Percentiles rank a stretch among this genome's conserved stretches.
phyloP scores from a whole-genome alignment of 2,797 vertebrate genomes.

The Chrysocyon brachyurus region DNA sequence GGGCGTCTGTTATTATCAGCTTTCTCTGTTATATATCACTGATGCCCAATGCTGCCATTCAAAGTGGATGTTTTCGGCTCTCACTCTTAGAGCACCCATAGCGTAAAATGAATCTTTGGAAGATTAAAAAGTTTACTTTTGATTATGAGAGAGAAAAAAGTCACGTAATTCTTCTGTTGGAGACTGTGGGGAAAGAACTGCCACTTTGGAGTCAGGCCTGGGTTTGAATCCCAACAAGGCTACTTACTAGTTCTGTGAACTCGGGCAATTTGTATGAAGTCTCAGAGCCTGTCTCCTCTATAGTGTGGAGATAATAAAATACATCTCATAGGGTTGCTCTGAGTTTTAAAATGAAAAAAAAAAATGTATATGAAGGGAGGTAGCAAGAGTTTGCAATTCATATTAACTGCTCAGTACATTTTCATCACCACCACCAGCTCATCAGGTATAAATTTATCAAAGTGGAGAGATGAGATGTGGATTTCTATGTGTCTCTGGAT shows the following conservation, averaged over 20 bases:
- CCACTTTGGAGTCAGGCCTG: constrained; percentile 22
- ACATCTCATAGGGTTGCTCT: neutral
- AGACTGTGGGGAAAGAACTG: neutral
- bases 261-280: neutral
- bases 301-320: constrained; percentile 22
- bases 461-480: neutral
- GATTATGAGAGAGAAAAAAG: neutral
- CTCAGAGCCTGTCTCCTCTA: neutral
- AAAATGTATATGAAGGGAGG: neutral
- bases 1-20: neutral
- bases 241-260: neutral
- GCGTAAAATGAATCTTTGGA: constrained; percentile 37
- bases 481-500: constrained; percentile 26
- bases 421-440: neutral
- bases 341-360: constrained; percentile 30
- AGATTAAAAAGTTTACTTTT: constrained; percentile 62
- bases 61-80: constrained; percentile 49
- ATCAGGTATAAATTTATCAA: neutral
- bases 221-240: neutral
- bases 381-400: neutral
- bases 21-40: constrained; percentile 13
- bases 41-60: neutral
- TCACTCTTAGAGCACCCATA: constrained; percentile 4
- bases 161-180: neutral
- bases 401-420: neutral